Evolutionary conservation across 2,888 invertebrate species (phyloP).

Genomic region (Ceriagrion tenellum): DNA sequence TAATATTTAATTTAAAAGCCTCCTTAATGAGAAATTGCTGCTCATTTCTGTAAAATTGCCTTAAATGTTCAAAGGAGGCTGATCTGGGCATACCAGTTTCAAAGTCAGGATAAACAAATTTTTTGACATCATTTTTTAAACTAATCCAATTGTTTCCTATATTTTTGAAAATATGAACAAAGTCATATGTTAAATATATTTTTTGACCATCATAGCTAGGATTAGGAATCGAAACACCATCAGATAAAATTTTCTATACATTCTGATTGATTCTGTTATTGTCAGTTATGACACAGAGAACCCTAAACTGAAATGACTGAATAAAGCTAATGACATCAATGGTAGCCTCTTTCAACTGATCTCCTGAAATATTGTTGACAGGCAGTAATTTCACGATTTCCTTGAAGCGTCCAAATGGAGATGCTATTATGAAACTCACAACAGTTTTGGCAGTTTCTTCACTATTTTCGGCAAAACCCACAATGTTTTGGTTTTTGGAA

Average conservation of each 20-base stretch:
- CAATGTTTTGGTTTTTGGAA: neutral
- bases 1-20: slow-evolving; percentile 17
- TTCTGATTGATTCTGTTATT: neutral
- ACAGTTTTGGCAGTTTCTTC: neutral
- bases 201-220: neutral
- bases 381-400: slow-evolving; percentile 10
- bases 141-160: slow-evolving; percentile 49
- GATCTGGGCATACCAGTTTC: neutral
- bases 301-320: neutral
- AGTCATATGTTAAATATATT: slow-evolving; percentile 39
- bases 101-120: slow-evolving; percentile 14
- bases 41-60: slow-evolving; percentile 9
- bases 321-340: neutral
- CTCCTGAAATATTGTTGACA: neutral
- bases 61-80: slow-evolving; percentile 42
- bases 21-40: slow-evolving; percentile 7
- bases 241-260: neutral
- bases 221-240: neutral
- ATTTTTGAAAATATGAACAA: slow-evolving; percentile 65
- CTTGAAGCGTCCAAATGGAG: no score
- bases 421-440: no score
- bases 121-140: slow-evolving; percentile 48
- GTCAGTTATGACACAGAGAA: neutral
- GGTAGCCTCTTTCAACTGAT: neutral
- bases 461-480: neutral